phyloP scores from a whole-genome alignment of 2,888 invertebrate genomes.

The Dryobota labecula region DNA sequence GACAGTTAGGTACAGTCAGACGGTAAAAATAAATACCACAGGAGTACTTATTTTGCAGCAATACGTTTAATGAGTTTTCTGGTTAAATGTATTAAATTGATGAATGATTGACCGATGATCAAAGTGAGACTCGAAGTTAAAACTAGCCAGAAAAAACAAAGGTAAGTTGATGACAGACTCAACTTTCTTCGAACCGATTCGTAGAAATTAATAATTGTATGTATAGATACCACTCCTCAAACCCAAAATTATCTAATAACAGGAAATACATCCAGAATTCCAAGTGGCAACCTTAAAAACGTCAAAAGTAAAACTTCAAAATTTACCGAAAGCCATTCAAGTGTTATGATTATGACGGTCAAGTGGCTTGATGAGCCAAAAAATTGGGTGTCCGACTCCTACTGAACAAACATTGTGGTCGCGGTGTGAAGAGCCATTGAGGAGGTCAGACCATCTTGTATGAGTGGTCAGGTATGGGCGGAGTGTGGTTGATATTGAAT shows the following conservation, averaged over 20 bases:
- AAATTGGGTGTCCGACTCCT: slow-evolving; percentile 75
- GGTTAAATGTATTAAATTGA: not conserved
- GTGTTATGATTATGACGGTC: slow-evolving; percentile 75
- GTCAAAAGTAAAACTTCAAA: slow-evolving; percentile 48
- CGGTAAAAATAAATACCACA: not conserved
- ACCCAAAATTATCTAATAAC: slow-evolving; percentile 16
- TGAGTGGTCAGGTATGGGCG: slow-evolving; percentile 45
- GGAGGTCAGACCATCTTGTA: slow-evolving; percentile 61
- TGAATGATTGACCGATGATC: not conserved
- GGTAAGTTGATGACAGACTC: too few species aligned
- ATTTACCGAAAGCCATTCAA: slow-evolving; percentile 71
- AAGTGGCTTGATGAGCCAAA: slow-evolving; percentile 70
- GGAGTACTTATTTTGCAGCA: not conserved
- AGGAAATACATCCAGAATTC: slow-evolving; percentile 35
- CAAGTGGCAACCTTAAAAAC: slow-evolving; percentile 42
- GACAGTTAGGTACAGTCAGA: not conserved
- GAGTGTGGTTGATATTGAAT: slow-evolving; percentile 32
- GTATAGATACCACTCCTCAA: too few species aligned
- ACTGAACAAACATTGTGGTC: slow-evolving; percentile 74
- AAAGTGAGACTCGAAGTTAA: not conserved
- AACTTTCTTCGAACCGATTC: not conserved
- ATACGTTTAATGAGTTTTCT: not conserved
- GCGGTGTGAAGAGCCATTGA: slow-evolving; percentile 65
- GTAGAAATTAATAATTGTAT: too few species aligned
- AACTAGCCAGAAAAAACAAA: not conserved